Evolutionary conservation across 2,888 invertebrate species (phyloP), one percentile per base, ranked within the genome.

Genomic region (Odontocolon sp.): DNA sequence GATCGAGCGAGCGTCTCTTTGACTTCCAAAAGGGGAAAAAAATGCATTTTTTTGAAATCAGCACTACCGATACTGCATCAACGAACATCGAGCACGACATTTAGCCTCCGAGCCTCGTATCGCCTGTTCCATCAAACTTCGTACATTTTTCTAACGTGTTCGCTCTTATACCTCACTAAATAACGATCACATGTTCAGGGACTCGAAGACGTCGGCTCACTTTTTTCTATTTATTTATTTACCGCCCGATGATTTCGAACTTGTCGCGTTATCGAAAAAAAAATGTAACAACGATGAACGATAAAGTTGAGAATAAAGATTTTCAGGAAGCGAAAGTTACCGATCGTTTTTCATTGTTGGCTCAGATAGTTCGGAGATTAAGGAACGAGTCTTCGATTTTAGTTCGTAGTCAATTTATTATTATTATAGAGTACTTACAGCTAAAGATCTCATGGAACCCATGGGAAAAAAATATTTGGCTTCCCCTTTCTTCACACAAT

Each of bases 391-490:
- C 40, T 16, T 28, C 36, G 36, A 36, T 66, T 66, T 71, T 71
- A 67, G 71, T 79, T 64, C 54, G 42, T 70, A 77, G 50, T 77
- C 61, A 76, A 73, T 79, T 79, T 77, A 73, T 79, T 73, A 42
- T 61, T n/a, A n/a, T 67, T 61, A 68, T 63, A 56, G 33, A 57
- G 18, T 21, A 67, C 67, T 69, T 72, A 72, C 56, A 66, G 54
- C 56, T 73, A 77, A 63, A 71, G 64, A 33, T 45, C 56, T 64
- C 59, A 66, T 61, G 33, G 33, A 56, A 54, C 45, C 38, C 47
- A 66, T 40, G 28, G 45, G 33, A 52, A 38, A 56, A 63, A 57
- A 45, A 64, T 36, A 50, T 26, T 36, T 56, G 16, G n/a, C 26
- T 33, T 52, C 23, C 26, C 21, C 23, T 28, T 54, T 2, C 33